These are phyloP conservation scores for Melanotaenia parkinsoni DNA, from an alignment of 2,797 vertebrate genomes.

Conservation along the genomic window DNA sequence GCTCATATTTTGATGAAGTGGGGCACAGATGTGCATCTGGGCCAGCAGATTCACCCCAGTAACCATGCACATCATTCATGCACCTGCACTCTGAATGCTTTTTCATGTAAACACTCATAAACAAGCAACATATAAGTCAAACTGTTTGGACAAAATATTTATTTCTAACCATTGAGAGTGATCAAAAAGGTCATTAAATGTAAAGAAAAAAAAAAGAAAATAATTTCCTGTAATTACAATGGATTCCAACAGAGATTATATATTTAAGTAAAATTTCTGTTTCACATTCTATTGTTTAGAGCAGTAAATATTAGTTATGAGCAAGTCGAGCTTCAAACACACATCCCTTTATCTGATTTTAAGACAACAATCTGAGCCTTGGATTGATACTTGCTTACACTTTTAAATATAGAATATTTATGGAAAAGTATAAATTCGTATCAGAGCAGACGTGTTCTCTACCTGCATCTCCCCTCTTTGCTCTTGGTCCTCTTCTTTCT, in stretches of 20 bases:
- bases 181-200: neutral
- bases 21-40: constrained; percentile 51
- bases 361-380: no score
- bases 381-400: no score
- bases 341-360: no score
- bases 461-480: constrained; percentile 68
- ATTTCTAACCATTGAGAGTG: neutral
- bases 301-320: no score
- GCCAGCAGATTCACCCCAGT: constrained; percentile 46
- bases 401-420: no score
- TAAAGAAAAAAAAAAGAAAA: no score
- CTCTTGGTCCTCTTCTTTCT: constrained; percentile 26
- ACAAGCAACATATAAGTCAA: neutral
- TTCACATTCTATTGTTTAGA: neutral
- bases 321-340: no score
- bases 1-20: constrained; percentile 32
- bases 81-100: constrained; percentile 46
- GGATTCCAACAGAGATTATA: no score
- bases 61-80: constrained; percentile 27
- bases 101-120: neutral
- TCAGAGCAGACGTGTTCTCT: constrained; percentile 10
- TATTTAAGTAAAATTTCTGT: neutral
- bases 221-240: no score
- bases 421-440: no score
- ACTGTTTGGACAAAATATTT: neutral